These are phyloP conservation scores for Spisula subtruncata DNA, from an alignment of 2,888 invertebrate genomes.

Conservation along the genomic window DNA sequence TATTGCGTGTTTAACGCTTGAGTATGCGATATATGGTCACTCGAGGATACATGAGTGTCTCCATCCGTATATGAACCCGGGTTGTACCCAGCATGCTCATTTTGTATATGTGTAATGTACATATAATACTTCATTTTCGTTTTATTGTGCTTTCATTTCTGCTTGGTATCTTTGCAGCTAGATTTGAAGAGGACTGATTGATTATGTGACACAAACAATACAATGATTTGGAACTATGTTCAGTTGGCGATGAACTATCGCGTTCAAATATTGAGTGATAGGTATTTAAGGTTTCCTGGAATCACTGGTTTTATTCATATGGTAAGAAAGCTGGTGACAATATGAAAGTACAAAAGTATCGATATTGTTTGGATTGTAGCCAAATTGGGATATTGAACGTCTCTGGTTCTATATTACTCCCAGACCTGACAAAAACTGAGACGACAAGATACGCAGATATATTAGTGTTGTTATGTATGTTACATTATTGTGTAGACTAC, in stretches of 20 bases:
- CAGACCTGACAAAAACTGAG: too few species aligned
- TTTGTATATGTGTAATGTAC: constrained; percentile 19
- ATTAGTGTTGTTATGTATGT: not conserved
- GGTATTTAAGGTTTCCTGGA: not conserved
- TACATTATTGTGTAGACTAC: not conserved
- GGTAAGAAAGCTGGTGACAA: not conserved
- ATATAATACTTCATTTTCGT: too few species aligned
- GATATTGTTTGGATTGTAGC: not conserved
- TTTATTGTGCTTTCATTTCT: too few species aligned
- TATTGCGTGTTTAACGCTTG: too few species aligned
- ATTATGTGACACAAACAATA: not conserved
- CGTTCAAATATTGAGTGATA: not conserved
- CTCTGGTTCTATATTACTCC: too few species aligned
- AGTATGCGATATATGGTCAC: too few species aligned
- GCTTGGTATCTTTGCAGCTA: not conserved
- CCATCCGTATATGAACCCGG: too few species aligned
- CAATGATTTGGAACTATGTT: not conserved
- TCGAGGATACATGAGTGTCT: too few species aligned
- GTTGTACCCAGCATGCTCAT: too few species aligned
- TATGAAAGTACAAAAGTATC: not conserved
- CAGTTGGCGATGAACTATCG: not conserved
- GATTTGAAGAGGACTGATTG: constrained; percentile 7
- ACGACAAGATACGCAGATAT: not conserved
- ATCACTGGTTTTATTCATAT: not conserved
- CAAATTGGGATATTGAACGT: too few species aligned